A percentile compares a stretch with the other conserved stretches of the same genome.
phyloP scores from a whole-genome alignment of 2,797 vertebrate species.

The Decapterus maruadsi region DNA sequence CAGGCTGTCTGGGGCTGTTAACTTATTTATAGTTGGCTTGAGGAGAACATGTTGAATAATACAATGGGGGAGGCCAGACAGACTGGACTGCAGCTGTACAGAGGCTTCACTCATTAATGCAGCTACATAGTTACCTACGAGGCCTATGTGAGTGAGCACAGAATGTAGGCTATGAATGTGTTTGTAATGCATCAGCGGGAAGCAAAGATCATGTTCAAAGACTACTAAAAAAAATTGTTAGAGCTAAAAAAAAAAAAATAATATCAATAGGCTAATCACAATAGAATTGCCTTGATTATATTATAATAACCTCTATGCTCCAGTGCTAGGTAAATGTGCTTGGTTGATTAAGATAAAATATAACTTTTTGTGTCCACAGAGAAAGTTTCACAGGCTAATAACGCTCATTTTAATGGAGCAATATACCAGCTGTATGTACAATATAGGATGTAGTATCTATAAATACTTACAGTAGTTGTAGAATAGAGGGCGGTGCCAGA shows the following conservation, averaged over 20 bases:
- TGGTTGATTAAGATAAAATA: neutral
- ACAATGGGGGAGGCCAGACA: conserved; percentile 70
- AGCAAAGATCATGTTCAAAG: conserved; percentile 1
- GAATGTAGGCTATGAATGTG: neutral
- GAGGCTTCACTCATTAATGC: conserved; percentile 33
- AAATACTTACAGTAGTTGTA: neutral
- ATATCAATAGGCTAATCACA: too few species aligned
- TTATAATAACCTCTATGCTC: neutral
- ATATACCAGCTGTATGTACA: neutral
- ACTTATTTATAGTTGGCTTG: conserved; percentile 82
- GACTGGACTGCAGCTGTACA: conserved; percentile 60
- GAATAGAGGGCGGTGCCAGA: neutral
- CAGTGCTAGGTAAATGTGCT: neutral
- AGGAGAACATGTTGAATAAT: conserved; percentile 81
- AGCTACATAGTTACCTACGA: conserved; percentile 27
- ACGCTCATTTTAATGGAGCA: neutral
- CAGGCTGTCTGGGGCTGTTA: conserved; percentile 70
- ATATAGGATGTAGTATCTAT: too few species aligned
- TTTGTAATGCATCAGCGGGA: neutral
- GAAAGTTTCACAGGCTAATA: neutral
- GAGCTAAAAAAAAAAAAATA: too few species aligned
- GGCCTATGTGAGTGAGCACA: neutral
- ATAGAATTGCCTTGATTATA: neutral
- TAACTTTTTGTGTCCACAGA: neutral
- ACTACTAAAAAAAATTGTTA: too few species aligned